phyloP scores from a whole-genome alignment of 2,113 vertebrate species.

The Corythornis madagascariensis region DNA sequence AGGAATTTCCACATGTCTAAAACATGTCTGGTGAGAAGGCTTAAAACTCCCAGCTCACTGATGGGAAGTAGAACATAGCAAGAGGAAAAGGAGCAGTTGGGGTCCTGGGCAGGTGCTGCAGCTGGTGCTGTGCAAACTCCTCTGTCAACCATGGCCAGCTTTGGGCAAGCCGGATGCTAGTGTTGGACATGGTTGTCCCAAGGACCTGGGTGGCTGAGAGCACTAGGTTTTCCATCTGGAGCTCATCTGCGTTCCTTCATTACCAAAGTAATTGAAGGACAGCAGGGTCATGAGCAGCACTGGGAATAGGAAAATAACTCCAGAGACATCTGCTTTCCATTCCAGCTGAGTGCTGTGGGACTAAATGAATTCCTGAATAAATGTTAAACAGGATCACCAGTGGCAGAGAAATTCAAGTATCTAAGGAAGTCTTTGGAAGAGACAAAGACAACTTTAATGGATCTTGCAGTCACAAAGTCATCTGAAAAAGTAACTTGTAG shows the following conservation, averaged over 20 bases:
- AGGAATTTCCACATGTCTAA: background rate
- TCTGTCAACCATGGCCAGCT: background rate
- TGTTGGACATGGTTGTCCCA: fast-evolving
- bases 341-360: background rate
- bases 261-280: background rate
- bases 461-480: background rate
- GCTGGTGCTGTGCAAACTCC: background rate
- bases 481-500: background rate
- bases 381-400: background rate
- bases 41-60: background rate
- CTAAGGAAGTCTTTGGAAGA: background rate
- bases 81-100: background rate
- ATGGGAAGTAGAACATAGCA: background rate
- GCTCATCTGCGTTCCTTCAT: background rate
- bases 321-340: conserved; percentile 21
- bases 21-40: background rate
- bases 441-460: background rate
- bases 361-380: conserved; percentile 17
- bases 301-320: background rate
- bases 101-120: background rate
- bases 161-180: background rate
- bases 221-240: background rate
- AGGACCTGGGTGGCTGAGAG: background rate
- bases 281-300: background rate
- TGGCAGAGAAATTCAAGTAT: background rate